These are phyloP conservation scores for Aegotheles bennettii DNA, from an alignment of 2,113 vertebrate species.

Conservation along the genomic window DNA sequence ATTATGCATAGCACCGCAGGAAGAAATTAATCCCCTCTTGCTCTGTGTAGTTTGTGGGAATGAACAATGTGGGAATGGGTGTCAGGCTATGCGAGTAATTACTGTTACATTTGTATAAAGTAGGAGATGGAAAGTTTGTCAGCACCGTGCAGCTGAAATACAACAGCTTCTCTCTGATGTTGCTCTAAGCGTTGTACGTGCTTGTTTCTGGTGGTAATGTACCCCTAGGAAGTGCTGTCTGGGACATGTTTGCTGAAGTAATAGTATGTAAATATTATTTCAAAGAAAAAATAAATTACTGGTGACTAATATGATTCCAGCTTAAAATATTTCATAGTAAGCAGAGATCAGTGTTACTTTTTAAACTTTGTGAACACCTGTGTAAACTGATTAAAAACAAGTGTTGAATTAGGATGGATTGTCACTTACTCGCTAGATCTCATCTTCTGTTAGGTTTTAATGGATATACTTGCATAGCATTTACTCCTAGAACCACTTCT, in stretches of 20 bases:
- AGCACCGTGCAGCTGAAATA: neutral
- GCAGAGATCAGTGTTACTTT: neutral
- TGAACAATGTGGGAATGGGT: neutral
- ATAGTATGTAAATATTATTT: neutral
- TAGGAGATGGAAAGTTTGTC: neutral
- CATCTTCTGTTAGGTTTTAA: neutral
- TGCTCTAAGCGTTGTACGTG: neutral
- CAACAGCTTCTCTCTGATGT: neutral
- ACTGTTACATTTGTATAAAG: neutral
- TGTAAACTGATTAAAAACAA: neutral
- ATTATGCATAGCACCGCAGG: fast-evolving
- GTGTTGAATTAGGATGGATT: neutral
- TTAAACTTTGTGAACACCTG: neutral
- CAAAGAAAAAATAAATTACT: neutral
- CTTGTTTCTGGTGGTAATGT: neutral
- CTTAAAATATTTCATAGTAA: neutral
- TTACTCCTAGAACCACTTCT: neutral
- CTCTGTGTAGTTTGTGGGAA: neutral
- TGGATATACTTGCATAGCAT: neutral
- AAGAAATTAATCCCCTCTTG: neutral
- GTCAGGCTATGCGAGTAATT: neutral
- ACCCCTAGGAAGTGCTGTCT: neutral
- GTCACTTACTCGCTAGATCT: neutral
- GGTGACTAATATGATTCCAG: neutral
- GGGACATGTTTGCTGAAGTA: neutral